phyloP scores from a whole-genome alignment of 2,888 invertebrate genomes.

The Axea sp. region DNA sequence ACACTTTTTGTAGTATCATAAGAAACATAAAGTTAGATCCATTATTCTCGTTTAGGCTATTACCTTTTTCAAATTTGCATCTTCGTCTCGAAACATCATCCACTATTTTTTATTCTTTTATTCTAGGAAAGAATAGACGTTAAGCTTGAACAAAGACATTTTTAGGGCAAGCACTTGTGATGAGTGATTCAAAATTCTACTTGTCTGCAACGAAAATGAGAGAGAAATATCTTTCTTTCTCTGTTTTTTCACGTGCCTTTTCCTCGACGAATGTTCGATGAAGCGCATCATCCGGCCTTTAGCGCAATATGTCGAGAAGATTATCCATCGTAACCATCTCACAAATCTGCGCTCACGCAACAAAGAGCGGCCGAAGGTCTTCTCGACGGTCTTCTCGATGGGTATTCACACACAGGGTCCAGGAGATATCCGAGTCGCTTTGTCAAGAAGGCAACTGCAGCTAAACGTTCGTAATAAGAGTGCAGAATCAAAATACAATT shows the following conservation, averaged over 20 bases:
- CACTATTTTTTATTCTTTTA: slow-evolving; percentile 4
- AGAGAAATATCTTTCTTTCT: neutral
- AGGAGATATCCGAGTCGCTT: slow-evolving; percentile 76
- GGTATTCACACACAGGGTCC: slow-evolving; percentile 53
- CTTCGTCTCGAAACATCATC: neutral
- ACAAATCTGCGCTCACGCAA: slow-evolving; percentile 60
- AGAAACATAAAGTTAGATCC: too few species aligned
- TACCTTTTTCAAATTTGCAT: neutral
- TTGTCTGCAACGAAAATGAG: slow-evolving; percentile 12
- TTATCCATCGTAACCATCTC: slow-evolving; percentile 77
- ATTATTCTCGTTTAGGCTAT: too few species aligned
- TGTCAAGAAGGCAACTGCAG: slow-evolving; percentile 78
- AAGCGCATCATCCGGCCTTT: slow-evolving; percentile 73
- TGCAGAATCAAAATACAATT: slow-evolving; percentile 76
- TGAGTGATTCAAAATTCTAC: slow-evolving; percentile 15
- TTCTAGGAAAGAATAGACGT: slow-evolving; percentile 7
- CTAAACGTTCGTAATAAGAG: slow-evolving; percentile 77
- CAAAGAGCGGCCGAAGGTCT: slow-evolving; percentile 46
- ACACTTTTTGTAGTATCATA: too few species aligned
- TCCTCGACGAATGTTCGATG: slow-evolving; percentile 66
- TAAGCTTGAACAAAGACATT: slow-evolving; percentile 14
- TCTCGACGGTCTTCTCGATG: slow-evolving; percentile 26
- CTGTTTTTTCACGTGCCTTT: slow-evolving; percentile 11
- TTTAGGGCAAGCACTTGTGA: slow-evolving; percentile 17
- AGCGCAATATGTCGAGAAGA: slow-evolving; percentile 75